Evolutionary conservation across 2,888 invertebrate species (phyloP), one percentile per base, ranked within the genome.

Genomic region (Mactromeris polynyma): DNA sequence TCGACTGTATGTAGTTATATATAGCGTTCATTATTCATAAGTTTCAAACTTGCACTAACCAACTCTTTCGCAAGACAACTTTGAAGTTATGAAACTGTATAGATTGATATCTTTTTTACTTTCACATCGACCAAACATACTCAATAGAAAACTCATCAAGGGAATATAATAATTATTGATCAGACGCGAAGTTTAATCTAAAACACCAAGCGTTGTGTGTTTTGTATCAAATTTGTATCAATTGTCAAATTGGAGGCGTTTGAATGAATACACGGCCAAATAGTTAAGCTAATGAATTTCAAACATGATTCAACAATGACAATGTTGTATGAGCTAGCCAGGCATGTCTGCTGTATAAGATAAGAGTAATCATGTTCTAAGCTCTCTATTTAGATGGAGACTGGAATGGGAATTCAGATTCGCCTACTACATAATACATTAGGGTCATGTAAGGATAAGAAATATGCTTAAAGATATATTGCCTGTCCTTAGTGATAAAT

Each of bases 141-240:
- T 64, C 58, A 26, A 64, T 64, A 26, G 58, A 26, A 46, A 64
- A 64, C 26, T 26, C 26, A 9, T 26, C 58, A 6, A 26, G 58
- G 58, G 58, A 64, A 64, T 64, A 64, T 26, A 26, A 26, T 26
- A 64, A 64, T 64, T 64, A 64, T 64, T 64, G 58, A 64, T 64
- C 58, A 64, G 58, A 64, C 58, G n/a, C 26, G 58, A 26, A 64
- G 58, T 64, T 64, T 64, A 64, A 64, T 64, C 58, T 26, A 64
- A 64, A 64, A 64, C 58, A 64, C 26, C 26, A 6, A 64, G n/a
- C 58, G 26, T 64, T 64, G 58, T 64, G 11, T 64, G 58, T 64
- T 64, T 64, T 26, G 58, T 64, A 64, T 64, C 58, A 64, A n/a
- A 26, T n/a, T 21, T 64, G 58, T 64, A 21, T 64, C 58, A 9